Percentiles rank a stretch among this genome's conserved stretches.
phyloP scores from a whole-genome alignment of 2,888 invertebrate genomes.

The Pheosia gnoma region DNA sequence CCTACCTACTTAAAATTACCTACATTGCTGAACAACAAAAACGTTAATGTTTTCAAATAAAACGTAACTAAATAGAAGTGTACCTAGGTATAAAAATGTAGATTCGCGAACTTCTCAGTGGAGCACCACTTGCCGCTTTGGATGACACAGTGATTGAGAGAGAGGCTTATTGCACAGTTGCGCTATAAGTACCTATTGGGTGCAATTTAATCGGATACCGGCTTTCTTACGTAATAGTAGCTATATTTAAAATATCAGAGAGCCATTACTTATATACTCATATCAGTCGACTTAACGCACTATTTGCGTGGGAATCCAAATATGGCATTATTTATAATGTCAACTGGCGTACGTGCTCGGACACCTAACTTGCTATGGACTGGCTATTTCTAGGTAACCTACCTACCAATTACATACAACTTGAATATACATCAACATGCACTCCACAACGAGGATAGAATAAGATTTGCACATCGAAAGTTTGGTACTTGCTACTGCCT shows the following conservation, averaged over 20 bases:
- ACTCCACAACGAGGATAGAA: slow-evolving; percentile 3
- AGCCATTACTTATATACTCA: not conserved
- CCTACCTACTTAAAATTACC: too few species aligned
- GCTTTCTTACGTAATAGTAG: not conserved
- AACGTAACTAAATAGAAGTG: too few species aligned
- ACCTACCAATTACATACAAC: slow-evolving; percentile 13
- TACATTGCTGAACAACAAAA: too few species aligned
- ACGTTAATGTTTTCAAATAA: too few species aligned
- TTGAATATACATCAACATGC: slow-evolving; percentile 1
- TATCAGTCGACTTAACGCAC: not conserved
- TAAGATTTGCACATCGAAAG: slow-evolving; percentile 7
- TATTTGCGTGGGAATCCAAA: slow-evolving; percentile 15
- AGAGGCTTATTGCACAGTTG: not conserved
- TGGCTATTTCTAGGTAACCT: slow-evolving; percentile 10
- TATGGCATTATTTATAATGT: slow-evolving; percentile 12
- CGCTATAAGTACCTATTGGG: not conserved
- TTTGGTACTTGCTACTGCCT: not conserved
- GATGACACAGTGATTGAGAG: not conserved
- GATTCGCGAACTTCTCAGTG: not conserved
- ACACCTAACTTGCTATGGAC: slow-evolving; percentile 12
- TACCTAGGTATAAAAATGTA: too few species aligned
- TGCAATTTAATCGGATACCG: not conserved
- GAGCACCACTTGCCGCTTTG: not conserved
- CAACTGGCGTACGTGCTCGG: slow-evolving; percentile 15
- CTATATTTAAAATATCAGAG: too few species aligned